Evolutionary conservation across 2,113 vertebrate genomes (phyloP).

Genomic region (Urocynchramus pylzowi): DNA sequence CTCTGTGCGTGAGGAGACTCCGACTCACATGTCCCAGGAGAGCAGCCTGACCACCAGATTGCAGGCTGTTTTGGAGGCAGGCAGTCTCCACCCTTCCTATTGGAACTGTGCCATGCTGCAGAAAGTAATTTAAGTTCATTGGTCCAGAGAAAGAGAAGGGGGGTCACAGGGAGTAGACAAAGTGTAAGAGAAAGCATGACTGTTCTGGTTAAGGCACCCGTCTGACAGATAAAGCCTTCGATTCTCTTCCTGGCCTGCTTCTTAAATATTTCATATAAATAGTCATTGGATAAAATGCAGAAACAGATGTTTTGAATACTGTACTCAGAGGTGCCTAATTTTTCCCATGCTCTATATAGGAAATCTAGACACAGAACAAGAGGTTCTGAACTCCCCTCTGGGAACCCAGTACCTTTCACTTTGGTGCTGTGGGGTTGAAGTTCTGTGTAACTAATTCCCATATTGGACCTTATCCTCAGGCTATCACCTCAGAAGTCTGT

Average conservation of each 20-base stretch:
- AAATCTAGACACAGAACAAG: neutral
- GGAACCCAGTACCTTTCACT: neutral
- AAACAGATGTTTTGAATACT: slow-evolving; percentile 29
- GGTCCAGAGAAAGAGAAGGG: neutral
- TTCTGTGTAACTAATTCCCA: neutral
- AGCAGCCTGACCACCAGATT: slow-evolving; percentile 22
- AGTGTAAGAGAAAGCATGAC: slow-evolving; percentile 10
- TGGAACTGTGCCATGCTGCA: slow-evolving; percentile 51
- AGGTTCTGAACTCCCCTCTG: neutral
- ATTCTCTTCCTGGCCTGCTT: slow-evolving; percentile 16
- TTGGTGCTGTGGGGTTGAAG: neutral
- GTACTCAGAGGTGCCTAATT: neutral
- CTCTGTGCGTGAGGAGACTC: slow-evolving; percentile 46
- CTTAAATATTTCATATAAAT: slow-evolving; percentile 14
- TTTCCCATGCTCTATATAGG: neutral
- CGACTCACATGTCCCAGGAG: slow-evolving; percentile 14
- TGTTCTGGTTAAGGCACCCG: slow-evolving; percentile 10
- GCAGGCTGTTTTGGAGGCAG: slow-evolving; percentile 51
- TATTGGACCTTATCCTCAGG: neutral
- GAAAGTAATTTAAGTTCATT: slow-evolving; percentile 30
- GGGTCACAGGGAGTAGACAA: neutral
- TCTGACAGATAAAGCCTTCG: neutral
- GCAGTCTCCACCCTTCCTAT: slow-evolving; percentile 61
- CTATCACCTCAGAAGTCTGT: neutral
- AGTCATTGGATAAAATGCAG: slow-evolving; percentile 14